Base-by-base conservation (phyloP, 92 coral and sea anemone species). In the Epizoanthus scotinus region DNA sequence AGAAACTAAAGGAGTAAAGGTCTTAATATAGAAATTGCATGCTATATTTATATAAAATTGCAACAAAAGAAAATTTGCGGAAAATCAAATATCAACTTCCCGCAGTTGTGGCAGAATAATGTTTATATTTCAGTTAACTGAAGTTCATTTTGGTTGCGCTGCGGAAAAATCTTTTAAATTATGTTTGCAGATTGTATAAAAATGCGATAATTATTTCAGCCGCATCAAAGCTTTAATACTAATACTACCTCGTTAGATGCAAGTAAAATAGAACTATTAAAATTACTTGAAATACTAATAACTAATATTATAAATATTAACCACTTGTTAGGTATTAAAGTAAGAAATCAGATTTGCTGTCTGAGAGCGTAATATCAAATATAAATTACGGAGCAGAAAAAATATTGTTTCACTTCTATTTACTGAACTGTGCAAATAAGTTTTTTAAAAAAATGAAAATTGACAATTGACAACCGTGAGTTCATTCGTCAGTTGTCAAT, bases 1-100 rank as follows among this genome's bases (percentile, higher is more conserved):
- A 36, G 26, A 57, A 75, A 58, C 24, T 56, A 19, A n/a, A n/a
- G n/a, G n/a, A n/a, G n/a, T 36, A 36, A 36, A 60, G 67, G 22
- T 59, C 59, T 55, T 22, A 56, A 19, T 26, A 52, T 31, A 73
- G 53, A 73, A 59, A 58, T 75, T 58, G 22, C 67, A 34, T 59
- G 17, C 40, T 75, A 75, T 59, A 57, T 66, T 56, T 74, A 34
- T n/a, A 74, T 74, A 34, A 18, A 20, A 52, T 73, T 29, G 42
- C 34, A 36, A n/a, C 34, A 50, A 21, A 60, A 4, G 12, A 0
- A 40, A 57, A 73, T n/a, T n/a, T n/a, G n/a, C 15, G 52, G 50
- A 17, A 55, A 26, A 25, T 27, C 57, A 19, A 20, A 68, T 24
- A 75, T 54, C 28, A 63, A 18, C 13, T 54, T 59, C 36, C 34